These are phyloP conservation scores for Hermodice carunculata DNA, from an alignment of 2,888 invertebrate species.

Conservation along the genomic window DNA sequence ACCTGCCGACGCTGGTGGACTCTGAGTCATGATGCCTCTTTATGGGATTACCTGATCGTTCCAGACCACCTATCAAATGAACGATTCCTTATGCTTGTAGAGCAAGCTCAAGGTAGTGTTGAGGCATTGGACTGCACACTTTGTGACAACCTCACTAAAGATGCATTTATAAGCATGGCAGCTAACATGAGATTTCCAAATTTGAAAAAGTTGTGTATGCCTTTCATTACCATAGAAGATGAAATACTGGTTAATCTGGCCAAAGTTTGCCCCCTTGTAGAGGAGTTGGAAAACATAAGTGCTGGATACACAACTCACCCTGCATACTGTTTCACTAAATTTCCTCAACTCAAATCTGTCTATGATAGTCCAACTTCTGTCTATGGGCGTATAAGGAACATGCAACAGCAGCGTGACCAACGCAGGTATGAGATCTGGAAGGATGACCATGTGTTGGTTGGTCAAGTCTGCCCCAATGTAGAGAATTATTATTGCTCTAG, in stretches of 20 bases:
- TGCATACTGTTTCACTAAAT: constrained; percentile 28
- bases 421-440: constrained; percentile 28
- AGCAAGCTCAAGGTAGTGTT: constrained; percentile 16
- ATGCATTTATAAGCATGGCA: constrained; percentile 23
- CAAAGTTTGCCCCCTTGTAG: constrained; percentile 26
- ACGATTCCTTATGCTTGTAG: constrained; percentile 12
- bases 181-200: constrained; percentile 16
- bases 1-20: constrained; percentile 10
- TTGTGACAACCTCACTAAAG: constrained; percentile 29
- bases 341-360: constrained; percentile 24
- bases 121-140: constrained; percentile 33
- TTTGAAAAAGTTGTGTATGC: constrained; percentile 27
- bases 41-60: constrained; percentile 15
- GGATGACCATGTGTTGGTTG: constrained; percentile 29
- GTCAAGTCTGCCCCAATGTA: constrained; percentile 31
- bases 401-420: constrained; percentile 4
- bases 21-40: constrained; percentile 9
- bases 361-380: constrained; percentile 33
- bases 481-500: constrained; percentile 32
- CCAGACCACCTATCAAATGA: constrained; percentile 17
- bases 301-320: constrained; percentile 36
- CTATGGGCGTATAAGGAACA: constrained; percentile 28
- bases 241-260: constrained; percentile 32
- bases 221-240: constrained; percentile 19
- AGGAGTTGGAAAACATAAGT: constrained; percentile 34